Evolutionary conservation across 1,140 invertebrate genomes (phyloP).

Genomic region (Luehdorfia chinensis): DNA sequence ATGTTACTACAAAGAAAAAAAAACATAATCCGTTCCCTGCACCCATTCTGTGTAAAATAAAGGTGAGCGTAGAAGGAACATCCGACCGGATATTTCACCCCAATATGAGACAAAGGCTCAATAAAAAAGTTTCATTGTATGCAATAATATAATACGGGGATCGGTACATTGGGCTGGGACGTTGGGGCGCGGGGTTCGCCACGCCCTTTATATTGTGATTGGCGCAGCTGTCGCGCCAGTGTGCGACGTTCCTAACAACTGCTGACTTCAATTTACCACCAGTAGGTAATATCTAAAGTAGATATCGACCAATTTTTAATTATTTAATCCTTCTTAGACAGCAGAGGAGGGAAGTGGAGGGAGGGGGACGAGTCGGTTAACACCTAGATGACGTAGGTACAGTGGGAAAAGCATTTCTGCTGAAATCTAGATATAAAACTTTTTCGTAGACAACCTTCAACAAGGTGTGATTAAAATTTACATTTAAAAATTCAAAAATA

Average conservation of each 20-base stretch:
- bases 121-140: constrained; percentile 72
- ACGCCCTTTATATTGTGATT: constrained; percentile 72
- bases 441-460: too few relatives aligned
- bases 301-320: background rate
- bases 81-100: constrained; percentile 76
- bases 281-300: background rate
- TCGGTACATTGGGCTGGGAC: constrained; percentile 34
- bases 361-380: too few relatives aligned
- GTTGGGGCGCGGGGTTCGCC: constrained; percentile 36
- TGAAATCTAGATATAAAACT: too few relatives aligned
- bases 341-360: too few relatives aligned
- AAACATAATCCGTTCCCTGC: constrained; percentile 46
- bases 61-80: constrained; percentile 62
- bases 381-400: too few relatives aligned
- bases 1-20: constrained; percentile 8
- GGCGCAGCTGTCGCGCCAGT: constrained; percentile 66
- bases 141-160: constrained; percentile 69
- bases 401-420: too few relatives aligned
- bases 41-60: constrained; percentile 58
- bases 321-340: constrained; percentile 3
- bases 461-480: too few relatives aligned
- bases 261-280: constrained; percentile 14
- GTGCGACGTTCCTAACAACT: constrained; percentile 44
- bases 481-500: too few relatives aligned
- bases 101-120: constrained; percentile 59